Evolutionary conservation across 2,888 invertebrate species (phyloP), one percentile per base, ranked within the genome.

Genomic region (Augiades crinisus): DNA sequence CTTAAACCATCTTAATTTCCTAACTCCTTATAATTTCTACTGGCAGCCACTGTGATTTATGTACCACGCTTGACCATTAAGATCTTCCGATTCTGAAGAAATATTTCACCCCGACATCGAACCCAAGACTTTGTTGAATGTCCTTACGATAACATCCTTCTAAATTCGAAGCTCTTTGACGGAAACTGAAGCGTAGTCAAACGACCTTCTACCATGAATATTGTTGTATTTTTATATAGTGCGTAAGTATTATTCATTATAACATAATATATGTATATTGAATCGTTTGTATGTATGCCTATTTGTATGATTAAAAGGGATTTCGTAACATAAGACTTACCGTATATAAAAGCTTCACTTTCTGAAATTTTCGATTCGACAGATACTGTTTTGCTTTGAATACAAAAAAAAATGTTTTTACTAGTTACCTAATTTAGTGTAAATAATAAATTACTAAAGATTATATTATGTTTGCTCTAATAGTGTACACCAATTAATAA

Each of bases 191-290:
- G 27, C 27, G 41, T 43, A 58, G 71, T 72, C 72, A 68, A 70
- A 63, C 63, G 57, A 64, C 62, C 72, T 70, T 67, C 66, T 61
- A 59, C 68, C 61, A 67, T 65, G 69, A 71, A 73, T 68, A 81
- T 86, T 86, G 84, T 87, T 84, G 82, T 87, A 87, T 83, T 84
- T 84, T 86, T 84, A 81, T 81, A 77, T 83, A 87, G 85, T 81
- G 61, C 63, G 69, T 81, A 82, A 86, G 83, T 55, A 72, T 69
- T 77, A 75, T 83, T 82, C 72, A 71, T 75, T 72, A 68, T 65
- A 70, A 67, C 70, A 70, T 71, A 21, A 46, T 43, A 5, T 31
- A 31, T 31, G 51, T 45, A 38, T 47, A 41, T 49, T 53, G 24
- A 52, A 49, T 53, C 16, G 51, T 44, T 56, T 46, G 44, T 41